Evolutionary conservation across 2,113 vertebrate genomes (phyloP).

Genomic region (Macrotus californicus): DNA sequence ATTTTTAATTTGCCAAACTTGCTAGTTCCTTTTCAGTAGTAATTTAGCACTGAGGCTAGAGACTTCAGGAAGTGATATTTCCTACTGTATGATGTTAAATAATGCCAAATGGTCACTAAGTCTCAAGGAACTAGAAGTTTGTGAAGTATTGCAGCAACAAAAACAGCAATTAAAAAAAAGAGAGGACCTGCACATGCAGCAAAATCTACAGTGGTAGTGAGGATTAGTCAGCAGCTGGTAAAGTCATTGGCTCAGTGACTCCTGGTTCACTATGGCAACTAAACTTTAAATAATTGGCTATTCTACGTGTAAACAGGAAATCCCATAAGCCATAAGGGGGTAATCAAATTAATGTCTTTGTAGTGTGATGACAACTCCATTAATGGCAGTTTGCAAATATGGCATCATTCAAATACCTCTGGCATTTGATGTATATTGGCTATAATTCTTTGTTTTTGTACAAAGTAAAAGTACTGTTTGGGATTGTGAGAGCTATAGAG

Average conservation of each 20-base stretch:
- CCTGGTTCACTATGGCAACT: constrained; percentile 81
- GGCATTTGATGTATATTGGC: constrained; percentile 79
- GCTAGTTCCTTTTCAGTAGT: constrained; percentile 79
- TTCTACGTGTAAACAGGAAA: constrained; percentile 84
- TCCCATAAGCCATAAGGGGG: constrained; percentile 77
- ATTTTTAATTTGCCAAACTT: constrained; percentile 66
- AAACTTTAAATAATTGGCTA: constrained; percentile 81
- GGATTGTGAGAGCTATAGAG: constrained; percentile 68
- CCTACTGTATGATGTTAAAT: constrained; percentile 63
- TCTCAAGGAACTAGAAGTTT: constrained; percentile 75
- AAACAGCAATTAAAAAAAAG: constrained; percentile 65
- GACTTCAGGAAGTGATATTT: constrained; percentile 77
- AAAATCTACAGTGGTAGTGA: constrained; percentile 78
- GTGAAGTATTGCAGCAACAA: constrained; percentile 78
- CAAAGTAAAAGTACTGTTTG: constrained; percentile 64
- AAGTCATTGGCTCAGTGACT: constrained; percentile 80
- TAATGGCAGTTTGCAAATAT: constrained; percentile 78
- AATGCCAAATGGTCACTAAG: constrained; percentile 71
- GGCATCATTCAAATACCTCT: constrained; percentile 82
- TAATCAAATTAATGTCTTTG: constrained; percentile 75
- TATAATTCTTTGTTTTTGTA: constrained; percentile 69
- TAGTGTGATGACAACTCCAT: constrained; percentile 78
- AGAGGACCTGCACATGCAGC: constrained; percentile 73
- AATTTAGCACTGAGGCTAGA: constrained; percentile 74
- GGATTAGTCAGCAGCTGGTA: constrained; percentile 79